phyloP scores from a whole-genome alignment of 2,113 vertebrate genomes.

The Gulo gulo region DNA sequence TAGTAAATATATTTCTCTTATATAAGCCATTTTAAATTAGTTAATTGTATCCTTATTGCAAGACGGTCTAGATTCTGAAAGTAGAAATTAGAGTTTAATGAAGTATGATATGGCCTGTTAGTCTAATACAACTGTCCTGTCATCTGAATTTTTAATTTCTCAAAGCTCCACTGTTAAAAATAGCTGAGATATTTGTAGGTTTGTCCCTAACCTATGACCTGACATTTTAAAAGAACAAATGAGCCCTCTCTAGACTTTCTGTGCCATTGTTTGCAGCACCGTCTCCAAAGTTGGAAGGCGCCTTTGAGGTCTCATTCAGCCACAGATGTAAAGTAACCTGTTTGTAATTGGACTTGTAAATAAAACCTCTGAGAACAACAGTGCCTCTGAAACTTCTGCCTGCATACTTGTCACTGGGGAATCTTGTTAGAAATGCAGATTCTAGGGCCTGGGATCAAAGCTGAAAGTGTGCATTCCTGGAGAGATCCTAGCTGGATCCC shows the following conservation, averaged over 20 bases:
- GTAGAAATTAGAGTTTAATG: constrained; percentile 43
- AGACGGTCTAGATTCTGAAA: constrained; percentile 42
- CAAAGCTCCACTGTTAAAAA: background rate
- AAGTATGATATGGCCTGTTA: background rate
- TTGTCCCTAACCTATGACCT: background rate
- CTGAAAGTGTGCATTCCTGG: background rate
- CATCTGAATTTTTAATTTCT: constrained; percentile 25
- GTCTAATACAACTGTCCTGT: background rate
- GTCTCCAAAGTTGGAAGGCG: background rate
- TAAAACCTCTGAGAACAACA: background rate
- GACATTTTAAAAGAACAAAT: background rate
- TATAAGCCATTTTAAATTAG: background rate
- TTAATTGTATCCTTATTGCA: constrained; percentile 21
- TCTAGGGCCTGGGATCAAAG: background rate
- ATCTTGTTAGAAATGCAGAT: background rate
- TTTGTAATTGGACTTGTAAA: background rate
- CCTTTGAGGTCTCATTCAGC: background rate
- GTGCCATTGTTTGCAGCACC: background rate
- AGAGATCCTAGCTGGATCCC: background rate
- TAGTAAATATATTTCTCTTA: constrained; percentile 8
- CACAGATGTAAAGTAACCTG: background rate
- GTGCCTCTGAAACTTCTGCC: background rate
- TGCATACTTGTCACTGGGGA: background rate
- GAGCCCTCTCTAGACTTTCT: background rate
- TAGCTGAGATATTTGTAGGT: background rate